A percentile compares a stretch with the other conserved stretches of the same genome.
These are phyloP conservation scores for Chesias legatella DNA, from an alignment of 2,888 invertebrate species.

Conservation along the genomic window DNA sequence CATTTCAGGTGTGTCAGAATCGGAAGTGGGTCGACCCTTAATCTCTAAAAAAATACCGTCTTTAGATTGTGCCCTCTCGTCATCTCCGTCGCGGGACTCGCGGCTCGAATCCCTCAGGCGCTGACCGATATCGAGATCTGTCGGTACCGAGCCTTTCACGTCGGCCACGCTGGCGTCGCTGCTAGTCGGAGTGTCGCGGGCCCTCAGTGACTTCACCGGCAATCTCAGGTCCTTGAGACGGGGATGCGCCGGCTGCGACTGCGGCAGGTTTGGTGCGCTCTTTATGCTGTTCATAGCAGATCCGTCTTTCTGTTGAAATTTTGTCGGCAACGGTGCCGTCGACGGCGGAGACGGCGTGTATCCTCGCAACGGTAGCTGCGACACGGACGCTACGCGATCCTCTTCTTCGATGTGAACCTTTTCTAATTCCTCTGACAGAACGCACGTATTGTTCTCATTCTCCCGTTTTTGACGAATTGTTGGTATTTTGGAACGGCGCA, in stretches of 20 bases:
- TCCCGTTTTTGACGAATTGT: conserved; percentile 78
- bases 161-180: conserved; percentile 84
- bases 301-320: conserved; percentile 87
- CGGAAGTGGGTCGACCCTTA: conserved; percentile 84
- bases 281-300: conserved; percentile 88
- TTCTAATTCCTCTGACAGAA: conserved; percentile 78
- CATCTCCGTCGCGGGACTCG: conserved; percentile 83
- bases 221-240: conserved; percentile 87
- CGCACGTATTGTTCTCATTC: conserved; percentile 63
- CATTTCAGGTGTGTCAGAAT: conserved; percentile 77
- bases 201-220: conserved; percentile 85
- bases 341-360: conserved; percentile 92
- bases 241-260: conserved; percentile 83
- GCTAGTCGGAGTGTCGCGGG: conserved; percentile 81
- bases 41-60: conserved; percentile 87
- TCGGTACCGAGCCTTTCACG: conserved; percentile 74
- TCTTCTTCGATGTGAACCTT: conserved; percentile 83
- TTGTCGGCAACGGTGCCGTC: conserved; percentile 90
- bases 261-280: conserved; percentile 89
- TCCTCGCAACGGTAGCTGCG: conserved; percentile 84
- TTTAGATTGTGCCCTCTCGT: conserved; percentile 85
- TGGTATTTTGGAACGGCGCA: conserved; percentile 81
- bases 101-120: conserved; percentile 73
- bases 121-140: conserved; percentile 74
- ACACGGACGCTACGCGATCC: conserved; percentile 75